Evolutionary conservation across 2,888 invertebrate genomes (phyloP).

Genomic region (Linnaemya vulpina): DNA sequence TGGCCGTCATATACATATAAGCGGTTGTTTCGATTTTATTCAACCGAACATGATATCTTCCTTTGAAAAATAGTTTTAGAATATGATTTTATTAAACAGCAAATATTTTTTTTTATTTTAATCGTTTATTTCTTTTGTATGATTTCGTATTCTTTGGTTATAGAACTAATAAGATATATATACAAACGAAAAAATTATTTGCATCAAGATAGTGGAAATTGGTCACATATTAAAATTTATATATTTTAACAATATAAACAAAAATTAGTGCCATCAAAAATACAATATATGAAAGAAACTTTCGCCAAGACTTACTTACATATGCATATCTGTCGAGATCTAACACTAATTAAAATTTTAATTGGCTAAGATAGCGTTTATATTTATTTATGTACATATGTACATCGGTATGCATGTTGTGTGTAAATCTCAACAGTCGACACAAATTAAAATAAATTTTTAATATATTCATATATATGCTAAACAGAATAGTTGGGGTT

Average conservation of each 20-base stretch:
- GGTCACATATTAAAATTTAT: too few species aligned
- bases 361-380: background rate
- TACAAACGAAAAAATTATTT: too few species aligned
- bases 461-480: background rate
- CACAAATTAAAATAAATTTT: background rate
- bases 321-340: background rate
- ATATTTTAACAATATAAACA: background rate
- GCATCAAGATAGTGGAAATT: too few species aligned
- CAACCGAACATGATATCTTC: too few species aligned
- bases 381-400: background rate
- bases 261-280: conserved; percentile 1
- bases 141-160: too few species aligned
- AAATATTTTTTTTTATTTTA: too few species aligned
- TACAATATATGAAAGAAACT: background rate
- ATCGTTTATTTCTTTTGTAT: too few species aligned
- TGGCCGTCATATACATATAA: too few species aligned
- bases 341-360: background rate
- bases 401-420: background rate
- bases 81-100: too few species aligned
- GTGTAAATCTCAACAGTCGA: background rate
- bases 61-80: too few species aligned
- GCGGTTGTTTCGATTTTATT: too few species aligned
- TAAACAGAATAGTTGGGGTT: background rate
- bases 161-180: too few species aligned
- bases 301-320: background rate